These are phyloP conservation scores for Corticium candelabrum DNA, from an alignment of 37 sponge, comb jelly and placozoan species.

Conservation along the genomic window DNA sequence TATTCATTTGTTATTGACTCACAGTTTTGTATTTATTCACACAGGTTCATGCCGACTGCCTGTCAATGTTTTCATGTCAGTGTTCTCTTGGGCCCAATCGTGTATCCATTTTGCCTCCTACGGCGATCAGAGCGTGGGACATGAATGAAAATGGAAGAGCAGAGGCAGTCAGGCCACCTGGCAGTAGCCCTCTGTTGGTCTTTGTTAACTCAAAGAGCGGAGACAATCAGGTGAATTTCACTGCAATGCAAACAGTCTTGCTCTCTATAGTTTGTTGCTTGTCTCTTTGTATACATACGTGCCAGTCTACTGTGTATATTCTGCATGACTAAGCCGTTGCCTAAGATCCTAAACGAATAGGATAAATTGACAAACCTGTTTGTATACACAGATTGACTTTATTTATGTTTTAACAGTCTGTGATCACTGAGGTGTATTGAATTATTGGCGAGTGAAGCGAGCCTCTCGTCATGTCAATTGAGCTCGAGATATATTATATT, in stretches of 20 bases:
- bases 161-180: conserved; percentile 34
- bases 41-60: conserved; percentile 83
- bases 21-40: not conserved
- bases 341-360: no score
- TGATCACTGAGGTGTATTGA: no score
- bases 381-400: no score
- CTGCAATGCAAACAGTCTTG: not conserved
- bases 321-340: no score
- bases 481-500: no score
- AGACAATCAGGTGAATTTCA: conserved; percentile 58
- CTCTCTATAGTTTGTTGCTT: not conserved
- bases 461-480: no score
- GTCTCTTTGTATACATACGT: no score
- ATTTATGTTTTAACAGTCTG: no score
- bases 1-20: no score
- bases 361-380: no score
- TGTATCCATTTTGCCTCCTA: conserved; percentile 64
- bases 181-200: conserved; percentile 58
- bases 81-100: conserved; percentile 61
- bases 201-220: conserved; percentile 93
- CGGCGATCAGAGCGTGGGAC: conserved; percentile 50
- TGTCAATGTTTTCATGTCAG: conserved; percentile 9
- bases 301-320: no score
- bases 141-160: conserved; percentile 47
- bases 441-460: no score